Evolutionary conservation across 2,113 vertebrate species (phyloP), one percentile per base, ranked within the genome.

Genomic region (Ginglymostoma cirratum): DNA sequence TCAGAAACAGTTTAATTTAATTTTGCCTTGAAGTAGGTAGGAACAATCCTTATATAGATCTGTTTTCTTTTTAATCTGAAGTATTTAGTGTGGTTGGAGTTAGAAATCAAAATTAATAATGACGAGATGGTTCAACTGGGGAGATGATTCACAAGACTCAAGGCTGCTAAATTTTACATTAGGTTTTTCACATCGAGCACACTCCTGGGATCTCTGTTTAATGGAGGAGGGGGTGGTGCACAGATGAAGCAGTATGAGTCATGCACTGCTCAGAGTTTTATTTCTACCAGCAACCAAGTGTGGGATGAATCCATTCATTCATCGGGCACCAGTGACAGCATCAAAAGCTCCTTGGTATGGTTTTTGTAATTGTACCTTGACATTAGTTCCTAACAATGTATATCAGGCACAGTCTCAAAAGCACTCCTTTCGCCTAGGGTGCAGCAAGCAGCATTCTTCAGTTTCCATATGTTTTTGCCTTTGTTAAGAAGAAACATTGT

Each of bases 241-340:
- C 55, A 66, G 61, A 93, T 66, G 87, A 15, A 52, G 87, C 30
- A 61, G 52, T 3, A 48, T 92, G 89, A 93, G 61, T 93, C 89
- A 92, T 92, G 61, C 52, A 17, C 87, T 90, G 52, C 48, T 90
- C 87, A 61, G 52, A n/a, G 17, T 90, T 90, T 14, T 90, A 61
- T 65, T 61, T 61, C 52, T 65, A n/a, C 89, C 23, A 15, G 61
- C 89, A 93, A n/a, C 2, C 19, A 38, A 66, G 89, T 93, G 89
- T 93, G 89, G 61, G 61, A 83, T 93, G 89, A 66, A 66, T 67
- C 61, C 89, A 93, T 93, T 93, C 38, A 93, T 38, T 34, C 61
- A 21, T 38, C n/a, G 17, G n/a, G 61, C 61, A 65, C 15, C n/a
- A 23, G 17, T n/a, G 89, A n/a, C 30, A 93, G 21, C 87, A 61